Evolutionary conservation across 2,113 vertebrate genomes (phyloP).

Genomic region (Rostratula benghalensis): DNA sequence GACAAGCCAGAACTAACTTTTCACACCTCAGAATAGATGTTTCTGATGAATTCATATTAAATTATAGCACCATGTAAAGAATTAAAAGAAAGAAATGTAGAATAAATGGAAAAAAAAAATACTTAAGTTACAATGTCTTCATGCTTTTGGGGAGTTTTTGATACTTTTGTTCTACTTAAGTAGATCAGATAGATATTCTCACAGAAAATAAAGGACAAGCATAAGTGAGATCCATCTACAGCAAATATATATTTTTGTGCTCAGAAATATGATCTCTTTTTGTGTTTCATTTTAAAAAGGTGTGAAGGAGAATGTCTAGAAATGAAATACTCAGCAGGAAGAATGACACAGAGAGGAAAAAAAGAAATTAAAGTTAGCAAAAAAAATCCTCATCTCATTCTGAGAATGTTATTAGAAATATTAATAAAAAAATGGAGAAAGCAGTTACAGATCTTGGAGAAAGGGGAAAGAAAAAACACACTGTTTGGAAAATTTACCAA

Average conservation of each 20-base stretch:
- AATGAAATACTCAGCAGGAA: background rate
- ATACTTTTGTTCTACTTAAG: background rate
- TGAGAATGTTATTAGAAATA: background rate
- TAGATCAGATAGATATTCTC: background rate
- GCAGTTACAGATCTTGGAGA: background rate
- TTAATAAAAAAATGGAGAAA: background rate
- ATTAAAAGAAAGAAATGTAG: background rate
- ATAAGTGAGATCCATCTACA: background rate
- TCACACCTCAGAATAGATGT: background rate
- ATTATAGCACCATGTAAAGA: background rate
- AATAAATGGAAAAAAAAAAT: background rate
- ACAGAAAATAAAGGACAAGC: background rate
- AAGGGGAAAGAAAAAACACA: background rate
- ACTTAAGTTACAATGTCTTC: background rate
- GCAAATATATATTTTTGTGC: background rate
- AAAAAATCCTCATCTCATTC: background rate
- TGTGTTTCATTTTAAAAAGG: background rate
- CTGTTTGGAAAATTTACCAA: background rate
- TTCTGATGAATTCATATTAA: background rate
- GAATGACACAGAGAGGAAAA: background rate
- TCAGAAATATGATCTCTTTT: background rate
- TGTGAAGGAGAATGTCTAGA: background rate
- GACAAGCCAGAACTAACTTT: background rate
- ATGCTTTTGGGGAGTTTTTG: background rate
- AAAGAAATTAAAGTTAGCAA: background rate